A percentile compares a stretch with the other conserved stretches of the same genome.
Evolutionary conservation across 1,140 invertebrate species (phyloP).

Genomic region (Procambarus clarkii): DNA sequence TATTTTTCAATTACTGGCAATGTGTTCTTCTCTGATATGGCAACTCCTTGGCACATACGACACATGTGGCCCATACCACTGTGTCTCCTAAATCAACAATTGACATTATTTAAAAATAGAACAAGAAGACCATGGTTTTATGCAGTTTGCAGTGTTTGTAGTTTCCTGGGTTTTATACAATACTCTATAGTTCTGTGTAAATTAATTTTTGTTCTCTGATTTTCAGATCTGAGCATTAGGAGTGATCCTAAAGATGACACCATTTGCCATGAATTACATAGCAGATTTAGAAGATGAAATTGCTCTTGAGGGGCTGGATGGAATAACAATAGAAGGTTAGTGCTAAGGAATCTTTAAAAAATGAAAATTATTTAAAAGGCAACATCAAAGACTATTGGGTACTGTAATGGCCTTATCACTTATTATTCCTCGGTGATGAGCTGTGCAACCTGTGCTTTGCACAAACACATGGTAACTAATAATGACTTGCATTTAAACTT

Average conservation of each 20-base stretch:
- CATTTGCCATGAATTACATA: constrained; percentile 2
- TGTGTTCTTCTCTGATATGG: too few species aligned
- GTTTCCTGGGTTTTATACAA: too few species aligned
- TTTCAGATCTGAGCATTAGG: neutral
- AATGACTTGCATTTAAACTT: too few species aligned
- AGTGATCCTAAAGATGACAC: neutral
- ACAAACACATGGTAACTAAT: too few species aligned
- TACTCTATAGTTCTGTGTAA: too few species aligned
- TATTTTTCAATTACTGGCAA: too few species aligned
- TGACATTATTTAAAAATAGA: too few species aligned
- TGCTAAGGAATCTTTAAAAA: neutral
- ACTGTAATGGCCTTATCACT: neutral
- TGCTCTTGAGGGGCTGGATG: constrained; percentile 87
- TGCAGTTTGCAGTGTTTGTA: too few species aligned
- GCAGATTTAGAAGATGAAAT: constrained; percentile 81
- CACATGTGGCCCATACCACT: too few species aligned
- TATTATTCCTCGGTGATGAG: neutral
- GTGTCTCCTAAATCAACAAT: too few species aligned
- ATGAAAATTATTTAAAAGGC: neutral
- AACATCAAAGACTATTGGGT: neutral
- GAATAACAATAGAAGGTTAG: constrained; percentile 84
- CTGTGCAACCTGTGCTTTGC: neutral
- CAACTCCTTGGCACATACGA: too few species aligned
- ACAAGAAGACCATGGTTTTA: too few species aligned
- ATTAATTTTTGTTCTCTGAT: neutral